Conservation (phyloP, 2,888 invertebrate genomes). For the Parnassius orleans region DNA sequence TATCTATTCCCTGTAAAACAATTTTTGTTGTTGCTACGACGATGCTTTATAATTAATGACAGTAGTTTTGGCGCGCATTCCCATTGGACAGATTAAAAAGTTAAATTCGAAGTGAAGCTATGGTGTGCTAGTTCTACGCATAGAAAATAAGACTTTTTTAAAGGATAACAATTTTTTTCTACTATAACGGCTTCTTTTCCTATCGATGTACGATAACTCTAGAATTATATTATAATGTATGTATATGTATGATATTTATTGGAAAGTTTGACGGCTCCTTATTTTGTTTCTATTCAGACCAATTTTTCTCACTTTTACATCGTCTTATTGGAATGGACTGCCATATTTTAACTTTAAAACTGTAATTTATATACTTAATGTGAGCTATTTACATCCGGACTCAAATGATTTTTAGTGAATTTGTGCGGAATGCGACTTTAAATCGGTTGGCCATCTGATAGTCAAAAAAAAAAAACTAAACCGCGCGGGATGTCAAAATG, state of each 20-base stretch:
- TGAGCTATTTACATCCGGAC: slow-evolving; percentile 29
- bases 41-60: not conserved
- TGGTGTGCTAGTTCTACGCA: slow-evolving; percentile 69
- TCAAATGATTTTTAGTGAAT: slow-evolving; percentile 23
- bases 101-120: slow-evolving; percentile 52
- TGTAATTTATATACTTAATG: slow-evolving; percentile 46
- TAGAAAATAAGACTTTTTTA: slow-evolving; percentile 69
- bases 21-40: too few species aligned
- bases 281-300: slow-evolving; percentile 68
- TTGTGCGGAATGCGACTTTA: not conserved
- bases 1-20: too few species aligned
- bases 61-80: slow-evolving; percentile 5
- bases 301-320: slow-evolving; percentile 76
- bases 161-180: slow-evolving; percentile 65
- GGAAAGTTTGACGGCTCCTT: slow-evolving; percentile 57
- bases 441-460: not conserved
- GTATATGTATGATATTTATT: slow-evolving; percentile 59
- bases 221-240: slow-evolving; percentile 48
- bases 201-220: slow-evolving; percentile 63
- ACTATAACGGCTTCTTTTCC: slow-evolving; percentile 73
- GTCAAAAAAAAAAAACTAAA: not conserved
- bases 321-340: slow-evolving; percentile 70
- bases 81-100: slow-evolving; percentile 50
- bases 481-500: slow-evolving; percentile 7
- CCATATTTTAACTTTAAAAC: slow-evolving; percentile 66